Conservation (phyloP, 2,113 vertebrate species). For the Ursus arctos region DNA sequence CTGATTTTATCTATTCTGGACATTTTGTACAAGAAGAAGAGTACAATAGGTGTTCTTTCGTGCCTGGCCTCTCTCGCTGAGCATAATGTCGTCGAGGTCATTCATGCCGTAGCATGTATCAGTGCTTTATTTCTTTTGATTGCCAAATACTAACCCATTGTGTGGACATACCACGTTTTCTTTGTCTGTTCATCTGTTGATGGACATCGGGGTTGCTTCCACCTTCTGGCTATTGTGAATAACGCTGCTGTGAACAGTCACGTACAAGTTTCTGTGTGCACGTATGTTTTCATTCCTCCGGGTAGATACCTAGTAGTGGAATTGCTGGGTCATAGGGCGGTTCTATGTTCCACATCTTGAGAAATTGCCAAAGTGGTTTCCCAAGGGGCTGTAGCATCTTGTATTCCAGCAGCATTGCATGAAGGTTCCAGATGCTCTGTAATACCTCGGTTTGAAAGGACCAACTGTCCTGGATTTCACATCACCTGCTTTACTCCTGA, state of each 20-base stretch:
- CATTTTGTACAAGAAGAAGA: neutral
- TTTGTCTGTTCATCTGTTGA: neutral
- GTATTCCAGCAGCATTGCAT: fast-evolving
- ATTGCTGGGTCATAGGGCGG: neutral
- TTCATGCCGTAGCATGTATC: neutral
- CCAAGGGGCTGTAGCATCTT: neutral
- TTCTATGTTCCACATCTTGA: neutral
- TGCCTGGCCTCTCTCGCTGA: neutral
- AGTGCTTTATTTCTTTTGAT: neutral
- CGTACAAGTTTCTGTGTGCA: fast-evolving
- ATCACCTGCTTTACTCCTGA: no score
- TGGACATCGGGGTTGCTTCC: neutral
- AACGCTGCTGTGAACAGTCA: neutral
- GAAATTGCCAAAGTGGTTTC: neutral
- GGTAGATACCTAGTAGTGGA: neutral
- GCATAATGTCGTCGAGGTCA: neutral
- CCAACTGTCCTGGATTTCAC: neutral
- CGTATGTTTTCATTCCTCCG: neutral
- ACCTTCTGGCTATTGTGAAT: neutral
- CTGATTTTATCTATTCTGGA: neutral
- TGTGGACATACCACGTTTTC: neutral
- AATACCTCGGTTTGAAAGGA: neutral
- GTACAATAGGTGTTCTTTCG: neutral
- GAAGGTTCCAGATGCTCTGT: neutral
- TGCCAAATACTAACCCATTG: no score